Conservation (phyloP, 2,113 vertebrate genomes). For the Strigops habroptila region DNA sequence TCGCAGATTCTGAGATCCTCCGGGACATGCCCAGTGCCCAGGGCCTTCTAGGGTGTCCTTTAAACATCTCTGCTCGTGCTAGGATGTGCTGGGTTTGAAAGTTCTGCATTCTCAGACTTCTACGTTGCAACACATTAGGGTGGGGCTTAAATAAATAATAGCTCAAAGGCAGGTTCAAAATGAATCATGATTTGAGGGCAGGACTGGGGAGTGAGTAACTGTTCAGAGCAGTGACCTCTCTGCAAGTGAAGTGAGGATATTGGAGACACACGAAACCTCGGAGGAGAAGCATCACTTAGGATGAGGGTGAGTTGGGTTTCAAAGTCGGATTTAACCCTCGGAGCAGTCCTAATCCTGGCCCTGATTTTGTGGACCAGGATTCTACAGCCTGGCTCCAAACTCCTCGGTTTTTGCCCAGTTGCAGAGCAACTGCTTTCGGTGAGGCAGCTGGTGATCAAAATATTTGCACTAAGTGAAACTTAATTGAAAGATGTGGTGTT, state of each 20-base stretch:
- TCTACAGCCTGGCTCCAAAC: background rate
- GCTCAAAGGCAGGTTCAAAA: constrained; percentile 51
- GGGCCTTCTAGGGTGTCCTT: background rate
- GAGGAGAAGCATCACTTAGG: background rate
- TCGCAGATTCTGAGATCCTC: background rate
- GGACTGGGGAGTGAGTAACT: constrained; percentile 29
- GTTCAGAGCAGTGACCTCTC: background rate
- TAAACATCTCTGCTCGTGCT: background rate
- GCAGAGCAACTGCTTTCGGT: background rate
- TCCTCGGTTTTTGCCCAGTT: fast-evolving
- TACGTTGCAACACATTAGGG: constrained; percentile 33
- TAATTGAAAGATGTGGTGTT: background rate
- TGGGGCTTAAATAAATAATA: constrained; percentile 63
- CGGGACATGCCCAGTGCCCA: fast-evolving
- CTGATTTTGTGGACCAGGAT: background rate
- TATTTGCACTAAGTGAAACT: background rate
- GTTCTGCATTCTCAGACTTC: constrained; percentile 52
- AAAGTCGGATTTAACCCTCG: background rate
- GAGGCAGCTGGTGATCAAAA: background rate
- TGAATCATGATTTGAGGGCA: constrained; percentile 45
- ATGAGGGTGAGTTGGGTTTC: background rate
- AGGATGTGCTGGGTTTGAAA: background rate
- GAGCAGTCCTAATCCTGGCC: background rate
- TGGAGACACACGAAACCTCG: background rate
- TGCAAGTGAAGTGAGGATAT: background rate